These are phyloP conservation scores for Tethya wilhelma DNA, from an alignment of 37 sponge, comb jelly and placozoan species.

Conservation along the genomic window DNA sequence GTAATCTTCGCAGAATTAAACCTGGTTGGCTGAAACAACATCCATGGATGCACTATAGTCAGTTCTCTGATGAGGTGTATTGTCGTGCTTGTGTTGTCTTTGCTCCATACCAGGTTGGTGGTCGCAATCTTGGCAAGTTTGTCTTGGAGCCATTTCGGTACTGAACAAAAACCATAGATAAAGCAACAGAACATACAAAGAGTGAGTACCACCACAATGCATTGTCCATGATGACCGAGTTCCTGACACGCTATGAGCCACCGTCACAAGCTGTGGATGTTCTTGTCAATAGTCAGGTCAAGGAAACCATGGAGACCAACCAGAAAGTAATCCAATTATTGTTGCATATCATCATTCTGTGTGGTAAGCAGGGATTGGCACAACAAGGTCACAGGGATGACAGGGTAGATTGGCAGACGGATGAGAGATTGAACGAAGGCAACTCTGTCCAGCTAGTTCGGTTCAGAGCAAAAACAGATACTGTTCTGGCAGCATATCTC, in stretches of 20 bases:
- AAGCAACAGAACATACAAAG: slow-evolving; percentile 1
- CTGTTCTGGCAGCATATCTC: slow-evolving; percentile 31
- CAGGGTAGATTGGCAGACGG: slow-evolving; percentile 19
- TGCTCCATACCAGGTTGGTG: slow-evolving; percentile 4
- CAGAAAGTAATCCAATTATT: slow-evolving; percentile 61
- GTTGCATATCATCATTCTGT: slow-evolving; percentile 56
- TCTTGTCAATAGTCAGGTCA: background rate
- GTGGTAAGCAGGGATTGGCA: no score
- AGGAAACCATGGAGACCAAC: slow-evolving; percentile 38
- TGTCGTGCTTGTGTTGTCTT: slow-evolving; percentile 40
- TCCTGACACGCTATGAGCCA: background rate
- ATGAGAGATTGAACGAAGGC: slow-evolving; percentile 52
- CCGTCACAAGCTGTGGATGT: slow-evolving; percentile 12
- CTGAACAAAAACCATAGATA: slow-evolving; percentile 5
- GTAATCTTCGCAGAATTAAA: slow-evolving; percentile 5
- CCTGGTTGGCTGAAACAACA: slow-evolving; percentile 40
- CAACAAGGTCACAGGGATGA: slow-evolving; percentile 78
- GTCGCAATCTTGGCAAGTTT: slow-evolving; percentile 15
- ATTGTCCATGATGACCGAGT: slow-evolving; percentile 4
- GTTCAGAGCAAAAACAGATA: slow-evolving; percentile 73
- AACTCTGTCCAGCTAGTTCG: slow-evolving; percentile 68
- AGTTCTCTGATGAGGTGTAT: slow-evolving; percentile 19
- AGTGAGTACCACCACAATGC: slow-evolving; percentile 20
- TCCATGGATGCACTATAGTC: slow-evolving; percentile 36
- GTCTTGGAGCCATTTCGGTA: slow-evolving; percentile 15